Evolutionary conservation across 2,113 vertebrate species (phyloP).

Genomic region (Aviceda subcristata): DNA sequence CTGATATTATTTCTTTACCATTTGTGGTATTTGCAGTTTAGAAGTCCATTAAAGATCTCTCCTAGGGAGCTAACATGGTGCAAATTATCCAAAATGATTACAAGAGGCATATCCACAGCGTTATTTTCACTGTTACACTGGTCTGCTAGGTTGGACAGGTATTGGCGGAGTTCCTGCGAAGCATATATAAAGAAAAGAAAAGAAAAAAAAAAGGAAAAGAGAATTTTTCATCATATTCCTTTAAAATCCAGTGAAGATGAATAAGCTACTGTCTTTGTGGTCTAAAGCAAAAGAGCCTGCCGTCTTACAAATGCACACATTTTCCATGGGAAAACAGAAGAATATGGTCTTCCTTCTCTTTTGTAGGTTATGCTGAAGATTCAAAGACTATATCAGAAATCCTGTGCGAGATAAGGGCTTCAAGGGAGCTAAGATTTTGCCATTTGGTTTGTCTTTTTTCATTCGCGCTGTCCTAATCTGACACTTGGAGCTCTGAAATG

Average conservation of each 20-base stretch:
- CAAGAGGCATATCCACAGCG: slow-evolving; percentile 85
- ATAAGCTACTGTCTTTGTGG: neutral
- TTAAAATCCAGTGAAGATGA: neutral
- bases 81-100: slow-evolving; percentile 95
- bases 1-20: slow-evolving; percentile 73
- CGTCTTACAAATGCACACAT: neutral
- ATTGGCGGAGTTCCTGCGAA: slow-evolving; percentile 89
- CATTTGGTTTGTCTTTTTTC: neutral
- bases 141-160: slow-evolving; percentile 90
- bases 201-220: no score
- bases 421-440: neutral
- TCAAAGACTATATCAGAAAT: neutral
- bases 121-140: slow-evolving; percentile 85
- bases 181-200: neutral
- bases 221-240: neutral
- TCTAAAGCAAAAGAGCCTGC: neutral
- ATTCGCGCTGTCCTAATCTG: neutral
- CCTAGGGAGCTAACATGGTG: slow-evolving; percentile 94
- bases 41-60: slow-evolving; percentile 95
- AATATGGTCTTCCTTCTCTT: neutral
- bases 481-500: neutral
- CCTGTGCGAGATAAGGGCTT: neutral
- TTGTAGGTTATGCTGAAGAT: neutral
- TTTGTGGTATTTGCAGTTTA: slow-evolving; percentile 93
- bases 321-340: neutral